These are phyloP conservation scores for Onychostruthus taczanowskii DNA, from an alignment of 2,113 vertebrate genomes.

Conservation along the genomic window DNA sequence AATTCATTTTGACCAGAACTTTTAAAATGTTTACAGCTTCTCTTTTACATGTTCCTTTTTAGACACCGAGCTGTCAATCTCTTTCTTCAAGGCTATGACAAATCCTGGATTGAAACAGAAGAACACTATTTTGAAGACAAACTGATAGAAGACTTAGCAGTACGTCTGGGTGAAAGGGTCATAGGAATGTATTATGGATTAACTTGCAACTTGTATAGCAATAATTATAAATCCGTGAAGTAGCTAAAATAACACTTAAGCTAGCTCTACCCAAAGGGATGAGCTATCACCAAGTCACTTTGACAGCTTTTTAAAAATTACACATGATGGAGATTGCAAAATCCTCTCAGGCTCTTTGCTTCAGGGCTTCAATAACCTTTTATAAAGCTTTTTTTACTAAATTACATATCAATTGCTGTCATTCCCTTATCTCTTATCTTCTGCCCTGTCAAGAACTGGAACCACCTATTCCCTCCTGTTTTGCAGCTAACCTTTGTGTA, in stretches of 20 bases:
- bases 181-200: not conserved
- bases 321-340: not conserved
- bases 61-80: conserved; percentile 95
- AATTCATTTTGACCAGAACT: not conserved
- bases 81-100: conserved; percentile 96
- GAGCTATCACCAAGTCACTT: not conserved
- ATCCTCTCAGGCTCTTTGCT: not conserved
- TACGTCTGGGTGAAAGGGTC: conserved; percentile 63
- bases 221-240: not conserved
- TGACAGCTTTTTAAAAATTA: not conserved
- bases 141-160: conserved; percentile 94
- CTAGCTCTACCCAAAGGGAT: not conserved
- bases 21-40: not conserved
- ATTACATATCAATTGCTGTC: not conserved
- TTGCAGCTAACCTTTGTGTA: not conserved
- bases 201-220: not conserved
- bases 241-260: not conserved
- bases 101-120: conserved; percentile 96
- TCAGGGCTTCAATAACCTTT: not conserved
- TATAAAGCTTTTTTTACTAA: not conserved
- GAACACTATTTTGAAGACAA: conserved; percentile 98
- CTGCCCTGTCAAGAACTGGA: not conserved
- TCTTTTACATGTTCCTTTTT: conserved; percentile 27
- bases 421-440: not conserved
- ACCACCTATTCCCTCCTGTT: not conserved